Evolutionary conservation across 2,888 invertebrate genomes (phyloP), one percentile per base, ranked within the genome.

Genomic region (Prostheceraeus crozeri): DNA sequence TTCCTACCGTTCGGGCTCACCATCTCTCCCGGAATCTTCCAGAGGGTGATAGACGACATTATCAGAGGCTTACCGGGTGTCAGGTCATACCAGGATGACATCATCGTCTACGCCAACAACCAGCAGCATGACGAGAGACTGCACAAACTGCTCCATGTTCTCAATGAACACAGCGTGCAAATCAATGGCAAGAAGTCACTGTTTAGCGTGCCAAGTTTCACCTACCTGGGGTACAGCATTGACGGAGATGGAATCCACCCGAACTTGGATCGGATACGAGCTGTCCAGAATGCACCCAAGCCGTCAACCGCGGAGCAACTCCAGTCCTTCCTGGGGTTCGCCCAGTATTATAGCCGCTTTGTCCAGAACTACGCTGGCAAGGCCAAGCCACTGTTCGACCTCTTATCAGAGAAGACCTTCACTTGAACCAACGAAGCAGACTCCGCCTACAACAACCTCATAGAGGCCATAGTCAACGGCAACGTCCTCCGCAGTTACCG

Each of bases 291-390:
- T 28, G 23, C 48, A 23, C 23, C 23, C 23, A 28, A 48, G 4
- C 48, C 48, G 27, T 23, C 23, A 21, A 48, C 48, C 4, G 48
- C 27, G 27, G 48, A 4, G 23, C 25, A 48, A 21, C 14, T 48
- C 23, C 23, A 21, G 48, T 6, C 48, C 27, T 14, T 40, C 14
- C 14, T 40, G 6, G 14, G 45, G 8, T 40, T 23, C 27, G 25
- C 27, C 8, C 48, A 48, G 27, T 48, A 48, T 14, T 48, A 48
- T 6, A 48, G 48, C 48, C 23, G 48, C 11, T 48, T 48, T 48
- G 48, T 48, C 25, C n/a, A 23, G 23, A 10, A 48, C 23, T 48
- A 25, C 48, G 10, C 14, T 25, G 6, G 25, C 23, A 48, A 25
- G 23, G 23, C 48, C 23, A 28, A 48, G 19, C 48, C 48, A 48